Percentiles rank a stretch among this genome's conserved stretches.
Conservation (phyloP, 2,888 invertebrate species). For the Zelleria hepariella region DNA sequence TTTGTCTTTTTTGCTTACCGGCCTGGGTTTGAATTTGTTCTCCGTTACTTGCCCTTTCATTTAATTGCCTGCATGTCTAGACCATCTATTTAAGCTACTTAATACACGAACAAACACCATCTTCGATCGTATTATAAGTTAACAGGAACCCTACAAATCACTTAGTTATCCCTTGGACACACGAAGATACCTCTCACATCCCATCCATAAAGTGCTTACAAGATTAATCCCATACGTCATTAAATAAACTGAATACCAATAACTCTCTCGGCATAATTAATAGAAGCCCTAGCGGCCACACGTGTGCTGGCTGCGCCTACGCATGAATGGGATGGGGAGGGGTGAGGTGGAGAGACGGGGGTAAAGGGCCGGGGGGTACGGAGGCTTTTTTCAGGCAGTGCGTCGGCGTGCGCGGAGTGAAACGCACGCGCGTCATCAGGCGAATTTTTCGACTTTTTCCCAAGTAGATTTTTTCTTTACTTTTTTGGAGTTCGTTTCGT, state of each 20-base stretch:
- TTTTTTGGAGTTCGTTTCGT: too few relatives aligned
- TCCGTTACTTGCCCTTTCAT: too few relatives aligned
- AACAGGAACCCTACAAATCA: too few relatives aligned
- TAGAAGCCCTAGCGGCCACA: not conserved
- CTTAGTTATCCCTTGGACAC: not conserved
- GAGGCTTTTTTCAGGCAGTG: constrained; percentile 71
- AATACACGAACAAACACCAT: too few relatives aligned
- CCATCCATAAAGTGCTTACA: not conserved
- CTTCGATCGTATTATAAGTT: too few relatives aligned
- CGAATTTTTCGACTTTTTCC: not conserved
- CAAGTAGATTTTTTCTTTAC: constrained; percentile 2
- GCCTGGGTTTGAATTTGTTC: not conserved
- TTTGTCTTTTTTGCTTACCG: not conserved
- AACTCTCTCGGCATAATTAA: not conserved
- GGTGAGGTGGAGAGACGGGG: constrained; percentile 24
- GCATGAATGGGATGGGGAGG: constrained; percentile 38
- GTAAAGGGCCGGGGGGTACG: constrained; percentile 23
- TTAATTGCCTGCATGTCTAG: not conserved
- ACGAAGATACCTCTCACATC: not conserved
- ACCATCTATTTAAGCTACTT: too few relatives aligned
- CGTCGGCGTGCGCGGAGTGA: constrained; percentile 37
- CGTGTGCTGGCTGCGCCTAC: constrained; percentile 29
- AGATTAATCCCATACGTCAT: not conserved
- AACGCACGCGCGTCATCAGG: constrained; percentile 31
- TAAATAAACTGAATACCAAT: not conserved